A percentile compares a stretch with the other conserved stretches of the same genome.
Conservation (phyloP, 2,888 invertebrate genomes). For the Dicyrtoma fusca region DNA sequence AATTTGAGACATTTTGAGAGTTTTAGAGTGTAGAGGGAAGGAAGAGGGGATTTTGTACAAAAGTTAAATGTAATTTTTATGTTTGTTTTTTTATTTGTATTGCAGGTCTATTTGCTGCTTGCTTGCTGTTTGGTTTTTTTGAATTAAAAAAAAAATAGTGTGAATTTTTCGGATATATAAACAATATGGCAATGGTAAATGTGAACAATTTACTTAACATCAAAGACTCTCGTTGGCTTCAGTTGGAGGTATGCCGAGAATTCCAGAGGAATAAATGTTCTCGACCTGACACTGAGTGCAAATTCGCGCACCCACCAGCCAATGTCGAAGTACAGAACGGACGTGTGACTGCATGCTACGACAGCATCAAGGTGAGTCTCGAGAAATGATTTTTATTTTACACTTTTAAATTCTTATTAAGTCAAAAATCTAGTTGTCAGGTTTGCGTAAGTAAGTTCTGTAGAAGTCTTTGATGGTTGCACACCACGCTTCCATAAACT, state of each 20-base stretch:
- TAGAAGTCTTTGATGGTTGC: no score
- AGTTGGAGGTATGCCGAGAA: conserved; percentile 98
- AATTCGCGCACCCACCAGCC: conserved; percentile 99
- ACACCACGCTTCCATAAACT: no score
- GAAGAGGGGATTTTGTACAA: neutral
- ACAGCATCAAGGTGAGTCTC: conserved; percentile 96
- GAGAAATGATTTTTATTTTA: conserved; percentile 5
- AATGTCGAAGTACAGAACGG: conserved; percentile 99
- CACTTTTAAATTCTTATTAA: no score
- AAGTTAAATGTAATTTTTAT: neutral
- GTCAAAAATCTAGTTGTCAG: no score
- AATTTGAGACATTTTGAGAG: no score
- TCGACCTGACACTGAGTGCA: conserved; percentile 98
- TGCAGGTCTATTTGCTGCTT: conserved; percentile 19
- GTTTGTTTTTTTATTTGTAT: neutral
- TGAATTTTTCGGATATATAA: conserved; percentile 6
- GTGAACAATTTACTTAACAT: conserved; percentile 96
- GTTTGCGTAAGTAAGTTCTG: no score
- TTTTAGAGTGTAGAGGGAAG: no score
- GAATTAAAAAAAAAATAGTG: neutral
- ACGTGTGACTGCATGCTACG: conserved; percentile 99
- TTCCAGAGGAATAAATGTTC: conserved; percentile 99
- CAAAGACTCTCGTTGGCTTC: conserved; percentile 99
- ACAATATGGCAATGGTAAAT: conserved; percentile 82
- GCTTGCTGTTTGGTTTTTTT: conserved; percentile 25